These are phyloP conservation scores for Nematopogon swammerdamellus DNA, from an alignment of 2,888 invertebrate species.

Conservation along the genomic window DNA sequence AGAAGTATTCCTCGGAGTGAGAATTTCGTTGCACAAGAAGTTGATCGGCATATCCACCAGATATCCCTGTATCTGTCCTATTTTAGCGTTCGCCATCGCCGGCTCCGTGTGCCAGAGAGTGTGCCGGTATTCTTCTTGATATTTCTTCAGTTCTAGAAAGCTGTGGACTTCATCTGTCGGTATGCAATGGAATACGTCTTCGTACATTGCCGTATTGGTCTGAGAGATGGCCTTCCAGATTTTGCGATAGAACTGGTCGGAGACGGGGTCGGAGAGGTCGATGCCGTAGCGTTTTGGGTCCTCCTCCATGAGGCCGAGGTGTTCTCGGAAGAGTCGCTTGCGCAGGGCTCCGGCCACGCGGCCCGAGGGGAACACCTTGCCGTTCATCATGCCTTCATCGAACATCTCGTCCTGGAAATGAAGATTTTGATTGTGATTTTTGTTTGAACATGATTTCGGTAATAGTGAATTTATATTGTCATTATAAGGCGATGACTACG, in stretches of 20 bases:
- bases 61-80: constrained; percentile 78
- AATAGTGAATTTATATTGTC: too few relatives aligned
- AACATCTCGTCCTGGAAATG: constrained; percentile 75
- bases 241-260: constrained; percentile 77
- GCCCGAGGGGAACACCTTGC: constrained; percentile 76
- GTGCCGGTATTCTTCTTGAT: constrained; percentile 63
- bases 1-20: constrained; percentile 78
- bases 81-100: constrained; percentile 65
- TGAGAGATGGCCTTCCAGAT: constrained; percentile 80
- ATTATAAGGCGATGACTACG: too few relatives aligned
- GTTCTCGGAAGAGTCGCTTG: constrained; percentile 85
- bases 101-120: constrained; percentile 73
- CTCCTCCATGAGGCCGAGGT: constrained; percentile 67
- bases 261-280: constrained; percentile 76
- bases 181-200: constrained; percentile 88
- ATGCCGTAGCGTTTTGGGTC: constrained; percentile 44
- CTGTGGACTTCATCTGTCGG: constrained; percentile 80
- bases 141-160: constrained; percentile 73
- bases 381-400: constrained; percentile 80
- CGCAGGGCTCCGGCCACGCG: constrained; percentile 83
- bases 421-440: too few relatives aligned
- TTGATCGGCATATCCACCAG: constrained; percentile 86
- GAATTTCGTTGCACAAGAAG: constrained; percentile 82
- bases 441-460: too few relatives aligned
- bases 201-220: constrained; percentile 85